These are phyloP conservation scores for Lucilia cuprina DNA, from an alignment of 1,140 invertebrate genomes.

Conservation along the genomic window DNA sequence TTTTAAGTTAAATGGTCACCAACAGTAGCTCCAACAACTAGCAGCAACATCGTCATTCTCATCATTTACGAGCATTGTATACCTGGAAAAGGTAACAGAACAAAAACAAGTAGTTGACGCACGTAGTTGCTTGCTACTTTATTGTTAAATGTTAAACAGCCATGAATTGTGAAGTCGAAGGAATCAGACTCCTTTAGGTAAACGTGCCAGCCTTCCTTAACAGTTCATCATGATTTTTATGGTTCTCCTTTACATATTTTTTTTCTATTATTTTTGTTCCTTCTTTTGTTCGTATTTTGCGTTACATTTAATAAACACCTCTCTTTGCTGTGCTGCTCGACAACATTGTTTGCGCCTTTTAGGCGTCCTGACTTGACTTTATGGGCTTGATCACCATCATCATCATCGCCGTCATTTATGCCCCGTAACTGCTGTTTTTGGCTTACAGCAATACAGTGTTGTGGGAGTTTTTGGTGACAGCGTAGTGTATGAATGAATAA, in stretches of 20 bases:
- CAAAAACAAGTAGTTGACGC: background rate
- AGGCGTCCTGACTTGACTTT: conserved; percentile 12
- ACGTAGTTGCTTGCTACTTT: background rate
- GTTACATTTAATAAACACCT: conserved; percentile 4
- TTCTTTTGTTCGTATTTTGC: background rate
- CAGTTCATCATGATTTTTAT: background rate
- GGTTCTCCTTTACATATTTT: background rate
- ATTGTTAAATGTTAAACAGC: background rate
- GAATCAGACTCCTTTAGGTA: background rate
- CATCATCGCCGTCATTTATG: no score
- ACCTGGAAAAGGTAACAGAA: background rate
- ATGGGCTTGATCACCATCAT: background rate
- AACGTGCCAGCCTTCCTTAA: background rate
- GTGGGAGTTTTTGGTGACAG: background rate
- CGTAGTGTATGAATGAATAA: background rate
- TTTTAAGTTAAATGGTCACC: background rate
- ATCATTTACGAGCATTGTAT: conserved; percentile 26
- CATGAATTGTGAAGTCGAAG: no score
- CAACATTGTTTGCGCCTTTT: background rate
- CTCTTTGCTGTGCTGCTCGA: background rate
- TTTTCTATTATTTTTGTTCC: background rate
- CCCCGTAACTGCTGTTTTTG: no score
- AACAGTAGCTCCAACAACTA: background rate
- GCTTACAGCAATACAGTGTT: background rate
- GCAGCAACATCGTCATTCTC: conserved; percentile 19